phyloP scores from a whole-genome alignment of 2,797 vertebrate species.

The Thamnophis elegans region DNA sequence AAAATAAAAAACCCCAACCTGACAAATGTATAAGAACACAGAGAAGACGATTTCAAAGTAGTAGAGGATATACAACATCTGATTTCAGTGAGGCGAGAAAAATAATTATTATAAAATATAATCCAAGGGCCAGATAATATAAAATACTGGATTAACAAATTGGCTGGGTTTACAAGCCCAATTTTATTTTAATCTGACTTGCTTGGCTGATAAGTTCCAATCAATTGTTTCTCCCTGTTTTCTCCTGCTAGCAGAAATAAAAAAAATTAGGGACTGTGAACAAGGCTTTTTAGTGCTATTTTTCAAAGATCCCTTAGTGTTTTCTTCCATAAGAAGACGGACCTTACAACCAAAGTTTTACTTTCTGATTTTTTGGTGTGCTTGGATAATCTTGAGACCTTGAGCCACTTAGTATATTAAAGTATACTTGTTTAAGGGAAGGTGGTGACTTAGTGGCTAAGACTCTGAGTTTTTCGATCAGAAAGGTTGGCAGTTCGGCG shows the following conservation, averaged over 20 bases:
- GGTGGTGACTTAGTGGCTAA: too few relatives aligned
- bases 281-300: background rate
- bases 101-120: background rate
- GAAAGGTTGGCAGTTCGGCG: too few relatives aligned
- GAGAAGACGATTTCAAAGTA: background rate
- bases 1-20: too few relatives aligned
- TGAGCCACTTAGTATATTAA: background rate
- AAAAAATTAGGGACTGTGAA: background rate
- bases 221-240: background rate
- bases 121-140: background rate
- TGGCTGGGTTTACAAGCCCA: background rate
- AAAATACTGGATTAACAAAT: background rate
- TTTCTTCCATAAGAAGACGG: background rate
- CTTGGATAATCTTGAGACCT: background rate
- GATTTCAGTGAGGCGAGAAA: background rate
- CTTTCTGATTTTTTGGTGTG: background rate
- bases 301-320: background rate
- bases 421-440: background rate
- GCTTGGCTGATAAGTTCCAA: background rate
- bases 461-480: too few relatives aligned
- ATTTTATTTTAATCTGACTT: background rate
- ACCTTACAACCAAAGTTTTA: background rate
- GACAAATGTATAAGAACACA: background rate
- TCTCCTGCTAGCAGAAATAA: background rate
- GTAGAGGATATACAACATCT: background rate